A percentile compares a stretch with the other conserved stretches of the same genome.
phyloP scores from a whole-genome alignment of 2,888 invertebrate species.

The Amiota mariae region DNA sequence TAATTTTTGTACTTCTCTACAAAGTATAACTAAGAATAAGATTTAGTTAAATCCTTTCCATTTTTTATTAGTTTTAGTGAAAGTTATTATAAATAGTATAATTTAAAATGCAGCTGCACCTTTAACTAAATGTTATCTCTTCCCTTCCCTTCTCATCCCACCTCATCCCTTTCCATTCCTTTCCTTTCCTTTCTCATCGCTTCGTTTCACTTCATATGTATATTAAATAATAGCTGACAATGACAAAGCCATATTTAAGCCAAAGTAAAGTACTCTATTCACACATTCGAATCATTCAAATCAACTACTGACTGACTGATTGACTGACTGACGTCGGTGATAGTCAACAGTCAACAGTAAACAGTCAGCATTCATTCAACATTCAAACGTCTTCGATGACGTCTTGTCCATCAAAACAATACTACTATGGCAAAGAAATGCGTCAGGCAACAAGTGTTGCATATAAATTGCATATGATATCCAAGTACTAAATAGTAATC shows the following conservation, averaged over 20 bases:
- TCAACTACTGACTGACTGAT: neutral
- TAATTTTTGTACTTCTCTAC: too few species aligned
- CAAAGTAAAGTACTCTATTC: neutral
- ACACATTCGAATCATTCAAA: neutral
- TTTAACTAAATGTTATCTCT: too few species aligned
- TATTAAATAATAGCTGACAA: neutral
- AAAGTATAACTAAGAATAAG: too few species aligned
- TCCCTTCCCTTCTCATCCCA: too few species aligned
- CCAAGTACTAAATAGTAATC: neutral
- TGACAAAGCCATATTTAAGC: conserved; percentile 16
- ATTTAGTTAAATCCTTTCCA: too few species aligned
- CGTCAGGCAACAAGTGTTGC: conserved; percentile 22
- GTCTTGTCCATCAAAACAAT: conserved; percentile 16
- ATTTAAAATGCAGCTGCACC: neutral
- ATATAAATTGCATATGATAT: conserved; percentile 22
- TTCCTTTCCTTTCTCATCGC: too few species aligned
- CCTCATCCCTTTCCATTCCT: too few species aligned
- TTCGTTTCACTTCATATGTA: neutral
- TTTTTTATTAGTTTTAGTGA: too few species aligned
- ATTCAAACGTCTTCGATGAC: conserved; percentile 8
- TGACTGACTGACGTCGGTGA: neutral
- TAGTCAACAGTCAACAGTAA: neutral
- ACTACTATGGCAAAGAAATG: conserved; percentile 23
- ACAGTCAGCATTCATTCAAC: neutral
- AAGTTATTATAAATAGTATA: neutral